Conservation (phyloP, 1,140 invertebrate species). For the Zaprionus kolodkinae region DNA sequence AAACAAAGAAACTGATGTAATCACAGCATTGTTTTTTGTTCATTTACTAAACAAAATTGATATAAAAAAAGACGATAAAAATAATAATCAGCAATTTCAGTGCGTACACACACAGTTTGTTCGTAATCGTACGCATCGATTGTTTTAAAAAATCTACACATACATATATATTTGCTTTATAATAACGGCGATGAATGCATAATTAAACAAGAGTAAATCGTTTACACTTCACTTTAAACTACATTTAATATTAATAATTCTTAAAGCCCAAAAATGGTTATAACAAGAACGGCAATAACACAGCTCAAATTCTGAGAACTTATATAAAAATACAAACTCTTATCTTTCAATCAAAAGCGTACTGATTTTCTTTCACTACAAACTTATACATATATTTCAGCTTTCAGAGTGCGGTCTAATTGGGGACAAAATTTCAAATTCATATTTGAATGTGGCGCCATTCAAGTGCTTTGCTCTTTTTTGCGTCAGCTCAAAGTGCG, state of each 20-base stretch:
- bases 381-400: neutral
- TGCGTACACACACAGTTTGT: constrained; percentile 5
- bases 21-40: constrained; percentile 35
- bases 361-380: constrained; percentile 12
- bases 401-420: neutral
- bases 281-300: constrained; percentile 73
- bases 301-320: constrained; percentile 81
- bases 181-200: constrained; percentile 28
- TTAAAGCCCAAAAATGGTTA: constrained; percentile 62
- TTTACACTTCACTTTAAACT: constrained; percentile 73
- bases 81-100: constrained; percentile 22
- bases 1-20: constrained; percentile 26
- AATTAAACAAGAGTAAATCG: constrained; percentile 55
- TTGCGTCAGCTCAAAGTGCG: neutral
- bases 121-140: constrained; percentile 29
- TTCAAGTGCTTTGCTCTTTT: constrained; percentile 5
- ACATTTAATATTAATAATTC: constrained; percentile 79
- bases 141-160: constrained; percentile 34
- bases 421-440: neutral
- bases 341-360: constrained; percentile 72
- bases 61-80: constrained; percentile 4
- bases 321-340: constrained; percentile 81
- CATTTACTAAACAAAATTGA: constrained; percentile 19
- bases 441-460: constrained; percentile 21
- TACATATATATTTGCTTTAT: constrained; percentile 55